These are phyloP conservation scores for Gallinago jamesoni DNA, from an alignment of 2,113 vertebrate species.

Conservation along the genomic window DNA sequence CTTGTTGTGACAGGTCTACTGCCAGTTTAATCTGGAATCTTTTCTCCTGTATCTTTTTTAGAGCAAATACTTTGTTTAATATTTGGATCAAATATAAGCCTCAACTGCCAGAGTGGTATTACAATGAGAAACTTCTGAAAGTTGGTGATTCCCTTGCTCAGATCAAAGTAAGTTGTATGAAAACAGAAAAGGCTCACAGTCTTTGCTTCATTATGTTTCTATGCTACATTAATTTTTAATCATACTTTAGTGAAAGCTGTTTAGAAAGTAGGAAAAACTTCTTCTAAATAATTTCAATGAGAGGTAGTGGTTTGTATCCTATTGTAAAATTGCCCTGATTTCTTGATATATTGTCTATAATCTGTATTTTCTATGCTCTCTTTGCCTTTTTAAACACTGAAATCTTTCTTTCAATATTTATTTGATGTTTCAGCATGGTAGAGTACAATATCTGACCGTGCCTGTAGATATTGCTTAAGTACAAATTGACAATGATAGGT, in stretches of 20 bases:
- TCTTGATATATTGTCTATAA: neutral
- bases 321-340: neutral
- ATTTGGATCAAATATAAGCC: slow-evolving; percentile 89
- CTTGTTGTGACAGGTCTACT: slow-evolving; percentile 18
- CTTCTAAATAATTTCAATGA: neutral
- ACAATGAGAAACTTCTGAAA: slow-evolving; percentile 84
- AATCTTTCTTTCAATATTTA: neutral
- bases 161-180: slow-evolving; percentile 80
- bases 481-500: neutral
- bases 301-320: neutral
- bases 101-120: slow-evolving; percentile 83
- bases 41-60: slow-evolving; percentile 63
- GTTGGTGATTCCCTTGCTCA: slow-evolving; percentile 86
- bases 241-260: neutral
- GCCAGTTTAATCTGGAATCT: slow-evolving; percentile 18
- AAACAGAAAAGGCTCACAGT: neutral
- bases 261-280: neutral
- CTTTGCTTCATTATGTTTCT: slow-evolving; percentile 23
- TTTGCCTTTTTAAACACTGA: neutral
- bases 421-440: neutral
- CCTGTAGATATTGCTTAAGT: neutral
- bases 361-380: neutral
- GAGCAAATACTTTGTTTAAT: slow-evolving; percentile 83
- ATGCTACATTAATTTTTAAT: neutral
- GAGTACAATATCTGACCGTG: neutral